Conservation (phyloP, 2,113 vertebrate species). For the Sylvietta virens region DNA sequence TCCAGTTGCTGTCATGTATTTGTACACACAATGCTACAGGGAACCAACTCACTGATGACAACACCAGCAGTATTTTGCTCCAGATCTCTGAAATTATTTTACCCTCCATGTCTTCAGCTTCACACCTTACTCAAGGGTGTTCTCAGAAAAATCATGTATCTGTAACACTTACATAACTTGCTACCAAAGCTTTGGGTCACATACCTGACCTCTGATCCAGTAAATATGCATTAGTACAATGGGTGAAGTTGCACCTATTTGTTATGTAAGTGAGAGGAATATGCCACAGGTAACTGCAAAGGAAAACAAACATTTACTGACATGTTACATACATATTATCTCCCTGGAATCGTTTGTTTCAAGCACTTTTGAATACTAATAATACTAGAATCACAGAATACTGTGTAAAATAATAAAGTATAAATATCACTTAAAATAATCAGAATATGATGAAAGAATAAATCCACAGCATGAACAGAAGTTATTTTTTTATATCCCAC, state of each 20-base stretch:
- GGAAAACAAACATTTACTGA: conserved; percentile 8
- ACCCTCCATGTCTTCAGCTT: fast-evolving
- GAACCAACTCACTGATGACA: background rate
- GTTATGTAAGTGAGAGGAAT: conserved; percentile 87
- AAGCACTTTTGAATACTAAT: background rate
- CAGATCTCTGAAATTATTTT: background rate
- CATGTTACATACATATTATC: background rate
- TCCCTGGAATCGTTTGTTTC: background rate
- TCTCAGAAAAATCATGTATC: background rate
- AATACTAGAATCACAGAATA: background rate
- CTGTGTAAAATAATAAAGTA: background rate
- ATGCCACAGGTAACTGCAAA: conserved; percentile 82
- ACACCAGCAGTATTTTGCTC: background rate
- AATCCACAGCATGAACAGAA: background rate
- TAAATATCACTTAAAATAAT: background rate
- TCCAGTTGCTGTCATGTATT: background rate
- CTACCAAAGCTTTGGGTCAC: background rate
- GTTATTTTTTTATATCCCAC: background rate
- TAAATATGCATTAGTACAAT: conserved; percentile 63
- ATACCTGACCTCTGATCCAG: conserved; percentile 85
- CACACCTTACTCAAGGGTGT: background rate
- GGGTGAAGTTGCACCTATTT: conserved; percentile 77
- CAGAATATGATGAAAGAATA: background rate
- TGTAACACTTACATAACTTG: background rate
- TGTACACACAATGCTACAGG: background rate